These are phyloP conservation scores for Cladopsammia gracilis DNA, from an alignment of 64 coral and sea anemone genomes.

Conservation along the genomic window DNA sequence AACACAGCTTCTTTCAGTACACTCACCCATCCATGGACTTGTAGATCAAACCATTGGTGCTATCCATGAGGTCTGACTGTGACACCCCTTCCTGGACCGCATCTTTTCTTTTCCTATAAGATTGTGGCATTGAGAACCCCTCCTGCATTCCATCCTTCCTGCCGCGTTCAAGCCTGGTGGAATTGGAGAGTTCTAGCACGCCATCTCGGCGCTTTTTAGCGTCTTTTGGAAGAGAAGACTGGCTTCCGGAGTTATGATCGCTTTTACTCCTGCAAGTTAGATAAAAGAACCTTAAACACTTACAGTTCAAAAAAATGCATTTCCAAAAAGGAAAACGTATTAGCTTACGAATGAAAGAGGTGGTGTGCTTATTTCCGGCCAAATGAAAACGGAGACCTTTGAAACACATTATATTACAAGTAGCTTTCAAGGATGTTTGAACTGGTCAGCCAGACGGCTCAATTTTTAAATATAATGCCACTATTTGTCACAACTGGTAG, in stretches of 20 bases:
- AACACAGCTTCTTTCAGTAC: neutral
- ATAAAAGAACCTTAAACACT: neutral
- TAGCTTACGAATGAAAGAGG: too few species aligned
- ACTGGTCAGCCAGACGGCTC: too few species aligned
- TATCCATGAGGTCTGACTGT: slow-evolving; percentile 67
- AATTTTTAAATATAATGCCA: too few species aligned
- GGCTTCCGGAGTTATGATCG: slow-evolving; percentile 43
- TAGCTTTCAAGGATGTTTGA: too few species aligned
- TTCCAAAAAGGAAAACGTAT: too few species aligned
- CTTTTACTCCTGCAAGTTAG: slow-evolving; percentile 41
- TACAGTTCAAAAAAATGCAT: neutral
- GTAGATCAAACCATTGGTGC: slow-evolving; percentile 51
- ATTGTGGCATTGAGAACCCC: slow-evolving; percentile 83
- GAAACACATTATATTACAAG: too few species aligned
- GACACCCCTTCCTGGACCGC: slow-evolving; percentile 60
- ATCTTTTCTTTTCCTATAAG: slow-evolving; percentile 84
- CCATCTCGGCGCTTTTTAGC: slow-evolving; percentile 74
- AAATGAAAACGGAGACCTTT: too few species aligned
- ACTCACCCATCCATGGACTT: slow-evolving; percentile 59
- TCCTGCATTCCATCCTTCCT: slow-evolving; percentile 91
- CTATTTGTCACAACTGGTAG: too few species aligned
- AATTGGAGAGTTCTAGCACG: slow-evolving; percentile 46
- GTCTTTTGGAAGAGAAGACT: slow-evolving; percentile 26
- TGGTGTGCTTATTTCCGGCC: too few species aligned
- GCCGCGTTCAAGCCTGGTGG: slow-evolving; percentile 58